Conservation (phyloP, 53 echinoderm and acorn worm species). For the Astropecten irregularis region DNA sequence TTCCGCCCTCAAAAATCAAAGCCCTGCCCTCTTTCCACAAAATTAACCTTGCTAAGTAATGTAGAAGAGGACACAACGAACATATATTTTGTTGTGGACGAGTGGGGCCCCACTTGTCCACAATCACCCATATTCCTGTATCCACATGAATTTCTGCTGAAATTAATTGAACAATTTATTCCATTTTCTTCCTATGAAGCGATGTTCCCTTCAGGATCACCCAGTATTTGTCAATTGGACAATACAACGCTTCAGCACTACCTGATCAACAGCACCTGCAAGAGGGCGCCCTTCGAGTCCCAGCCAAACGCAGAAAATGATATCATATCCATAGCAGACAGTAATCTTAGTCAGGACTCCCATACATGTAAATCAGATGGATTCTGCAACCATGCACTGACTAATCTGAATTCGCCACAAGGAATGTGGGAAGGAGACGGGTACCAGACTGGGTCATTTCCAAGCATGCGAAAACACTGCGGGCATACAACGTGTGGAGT, state of each 20-base stretch:
- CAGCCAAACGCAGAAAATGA: background rate
- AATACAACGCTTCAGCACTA: conserved; percentile 3
- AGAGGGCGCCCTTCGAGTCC: background rate
- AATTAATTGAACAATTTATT: too few relatives aligned
- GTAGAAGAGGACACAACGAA: too few relatives aligned
- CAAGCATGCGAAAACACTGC: background rate
- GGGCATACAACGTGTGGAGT: conserved; percentile 42
- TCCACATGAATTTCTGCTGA: too few relatives aligned
- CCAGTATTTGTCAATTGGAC: background rate
- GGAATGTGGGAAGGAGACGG: conserved; percentile 5
- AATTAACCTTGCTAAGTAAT: too few relatives aligned
- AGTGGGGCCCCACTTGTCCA: too few relatives aligned
- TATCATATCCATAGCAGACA: background rate
- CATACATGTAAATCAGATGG: background rate
- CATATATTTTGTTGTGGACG: too few relatives aligned
- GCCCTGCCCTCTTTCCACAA: too few relatives aligned
- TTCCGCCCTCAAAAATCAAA: too few relatives aligned
- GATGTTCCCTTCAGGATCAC: conserved; percentile 13
- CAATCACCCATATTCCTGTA: too few relatives aligned
- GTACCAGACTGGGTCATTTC: background rate
- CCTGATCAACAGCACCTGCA: conserved; percentile 28
- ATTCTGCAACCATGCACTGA: background rate
- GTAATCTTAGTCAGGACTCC: background rate
- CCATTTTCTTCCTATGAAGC: too few relatives aligned
- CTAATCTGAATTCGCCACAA: background rate